Percentiles rank a stretch among this genome's conserved stretches.
Conservation (phyloP, 2,797 vertebrate species). For the Chiroxiphia lanceolata region DNA sequence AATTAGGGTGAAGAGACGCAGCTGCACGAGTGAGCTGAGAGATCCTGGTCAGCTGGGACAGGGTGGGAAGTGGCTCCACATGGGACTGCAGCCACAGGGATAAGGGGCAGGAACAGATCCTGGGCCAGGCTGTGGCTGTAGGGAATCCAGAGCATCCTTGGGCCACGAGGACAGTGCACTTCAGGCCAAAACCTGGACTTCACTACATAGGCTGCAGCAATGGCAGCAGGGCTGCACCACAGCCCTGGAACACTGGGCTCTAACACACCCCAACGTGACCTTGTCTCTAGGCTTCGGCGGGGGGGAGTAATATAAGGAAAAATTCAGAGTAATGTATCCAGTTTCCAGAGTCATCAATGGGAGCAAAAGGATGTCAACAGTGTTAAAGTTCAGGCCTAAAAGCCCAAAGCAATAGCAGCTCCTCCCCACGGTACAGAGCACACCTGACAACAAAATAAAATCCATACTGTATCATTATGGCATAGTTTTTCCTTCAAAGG, state of each 20-base stretch:
- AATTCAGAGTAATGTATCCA: not conserved
- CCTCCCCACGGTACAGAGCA: not conserved
- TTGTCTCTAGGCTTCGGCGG: not conserved
- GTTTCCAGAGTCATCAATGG: not conserved
- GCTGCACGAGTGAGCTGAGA: not conserved
- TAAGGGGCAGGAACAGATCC: fast-evolving
- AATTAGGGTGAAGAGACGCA: not conserved
- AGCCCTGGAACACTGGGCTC: not conserved
- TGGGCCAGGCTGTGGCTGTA: not conserved
- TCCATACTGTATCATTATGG: not conserved
- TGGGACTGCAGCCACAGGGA: fast-evolving
- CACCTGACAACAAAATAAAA: not conserved
- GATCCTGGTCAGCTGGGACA: fast-evolving
- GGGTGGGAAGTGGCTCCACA: fast-evolving
- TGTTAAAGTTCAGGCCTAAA: not conserved
- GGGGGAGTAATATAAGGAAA: not conserved
- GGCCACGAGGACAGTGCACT: fast-evolving
- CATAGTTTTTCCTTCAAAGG: not conserved
- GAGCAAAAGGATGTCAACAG: not conserved
- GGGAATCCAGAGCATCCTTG: fast-evolving
- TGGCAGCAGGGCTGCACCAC: not conserved
- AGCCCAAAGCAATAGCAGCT: not conserved
- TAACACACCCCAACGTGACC: not conserved
- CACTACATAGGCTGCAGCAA: fast-evolving
- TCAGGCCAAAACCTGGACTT: not conserved